Percentiles rank a stretch among this genome's conserved stretches.
Conservation (phyloP, 2,888 invertebrate genomes). For the Disparrhopalites patrizii region DNA sequence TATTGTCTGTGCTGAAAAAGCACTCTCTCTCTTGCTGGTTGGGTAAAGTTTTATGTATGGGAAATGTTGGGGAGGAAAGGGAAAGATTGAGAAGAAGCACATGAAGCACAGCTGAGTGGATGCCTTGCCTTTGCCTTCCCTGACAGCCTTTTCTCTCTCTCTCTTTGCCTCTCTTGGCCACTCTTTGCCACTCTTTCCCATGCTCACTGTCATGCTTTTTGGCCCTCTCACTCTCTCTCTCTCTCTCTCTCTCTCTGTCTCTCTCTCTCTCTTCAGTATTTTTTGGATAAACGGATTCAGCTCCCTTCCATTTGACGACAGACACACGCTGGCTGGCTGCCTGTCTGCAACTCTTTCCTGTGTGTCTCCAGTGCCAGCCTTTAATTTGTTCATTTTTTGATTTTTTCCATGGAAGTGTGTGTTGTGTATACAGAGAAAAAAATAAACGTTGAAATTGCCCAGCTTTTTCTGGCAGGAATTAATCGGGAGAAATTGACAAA, state of each 20-base stretch:
- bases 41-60: not conserved
- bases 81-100: not conserved
- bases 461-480: not conserved
- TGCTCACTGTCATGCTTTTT: not conserved
- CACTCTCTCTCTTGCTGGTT: not conserved
- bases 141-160: not conserved
- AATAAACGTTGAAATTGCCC: not conserved
- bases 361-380: constrained; percentile 16
- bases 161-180: not conserved
- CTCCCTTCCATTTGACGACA: constrained; percentile 8
- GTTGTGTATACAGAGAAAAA: no score
- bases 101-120: constrained; percentile 9
- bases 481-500: constrained; percentile 5
- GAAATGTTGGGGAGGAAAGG: not conserved
- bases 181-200: not conserved
- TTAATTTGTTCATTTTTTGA: no score
- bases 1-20: not conserved
- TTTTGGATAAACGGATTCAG: constrained; percentile 18
- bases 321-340: constrained; percentile 25
- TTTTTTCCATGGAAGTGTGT: no score
- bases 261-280: not conserved
- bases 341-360: constrained; percentile 17
- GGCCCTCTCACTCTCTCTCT: not conserved
- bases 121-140: constrained; percentile 5
- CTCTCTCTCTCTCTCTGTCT: not conserved